Evolutionary conservation across 2,888 invertebrate genomes (phyloP), one percentile per base, ranked within the genome.

Genomic region (Polylopha cassiicola): DNA sequence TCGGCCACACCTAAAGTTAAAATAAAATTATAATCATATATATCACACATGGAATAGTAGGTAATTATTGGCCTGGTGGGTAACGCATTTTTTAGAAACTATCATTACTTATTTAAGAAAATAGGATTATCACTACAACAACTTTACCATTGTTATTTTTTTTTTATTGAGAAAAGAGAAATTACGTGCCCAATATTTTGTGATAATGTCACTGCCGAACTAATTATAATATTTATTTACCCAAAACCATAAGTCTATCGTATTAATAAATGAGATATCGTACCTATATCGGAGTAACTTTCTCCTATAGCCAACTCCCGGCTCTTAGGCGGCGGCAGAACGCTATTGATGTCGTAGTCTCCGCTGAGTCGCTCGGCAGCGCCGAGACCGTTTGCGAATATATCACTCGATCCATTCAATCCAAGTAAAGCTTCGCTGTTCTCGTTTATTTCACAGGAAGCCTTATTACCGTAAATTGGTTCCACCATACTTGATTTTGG

Each of bases 251-350:
- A n/a, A n/a, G n/a, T n/a, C n/a, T n/a, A n/a, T n/a, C n/a, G 5
- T 5, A 15, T 8, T 15, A 15, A 27, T 15, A 2, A 9, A n/a
- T 23, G 9, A 23, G 2, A 23, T 10, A 23, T 5, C 73, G 73
- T 55, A 86, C 86, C 86, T 39, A 87, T 84, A 69, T 86, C 86
- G 2, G 86, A 85, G 58, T 86, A 86, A 58, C 86, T 86, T 53
- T 87, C 86, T 24, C 86, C 86, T 37, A 87, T 86, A 2, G 86
- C 86, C n/a, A 86, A 55, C 55, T 87, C 86, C 30, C 86, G 59
- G 43, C 66, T 82, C 51, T 86, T 86, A 3, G 86, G 86, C 36
- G 86, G 85, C 6, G 86, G 86, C 44, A 87, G 57, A 1, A 86
- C 85, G 6, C 68, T 75, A 48, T 84, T 81, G 28, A 85, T 84